Percentiles rank a stretch among this genome's conserved stretches.
Conservation (phyloP, 2,797 vertebrate genomes). For the Hemibagrus guttatus region DNA sequence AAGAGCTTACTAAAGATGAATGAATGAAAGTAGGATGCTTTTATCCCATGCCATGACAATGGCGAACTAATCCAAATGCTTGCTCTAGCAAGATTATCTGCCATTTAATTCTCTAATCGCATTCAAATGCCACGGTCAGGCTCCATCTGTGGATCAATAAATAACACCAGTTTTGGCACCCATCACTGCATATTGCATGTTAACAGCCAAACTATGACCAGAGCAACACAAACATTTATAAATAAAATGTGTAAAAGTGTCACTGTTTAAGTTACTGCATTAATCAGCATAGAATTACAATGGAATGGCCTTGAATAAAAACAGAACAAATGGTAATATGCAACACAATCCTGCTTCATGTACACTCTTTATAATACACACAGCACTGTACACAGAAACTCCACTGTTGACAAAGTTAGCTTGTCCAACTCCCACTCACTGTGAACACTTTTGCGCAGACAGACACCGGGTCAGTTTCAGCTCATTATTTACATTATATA, state of each 20-base stretch:
- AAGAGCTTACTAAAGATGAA: slow-evolving; percentile 9
- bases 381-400: not conserved
- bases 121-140: not conserved
- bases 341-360: not conserved
- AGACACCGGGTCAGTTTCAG: not conserved
- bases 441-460: not conserved
- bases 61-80: not conserved
- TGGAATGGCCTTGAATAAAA: not conserved
- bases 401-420: slow-evolving; percentile 7
- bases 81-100: not conserved
- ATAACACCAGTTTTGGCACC: not conserved
- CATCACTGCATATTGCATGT: not conserved
- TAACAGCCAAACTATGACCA: too few relatives aligned
- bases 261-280: not conserved
- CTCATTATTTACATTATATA: not conserved
- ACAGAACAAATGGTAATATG: not conserved
- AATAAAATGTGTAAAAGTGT: not conserved
- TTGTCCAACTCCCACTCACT: not conserved
- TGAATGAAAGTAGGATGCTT: not conserved
- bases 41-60: not conserved
- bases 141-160: not conserved
- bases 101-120: not conserved
- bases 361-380: not conserved
- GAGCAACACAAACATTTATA: not conserved
- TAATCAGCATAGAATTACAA: not conserved